These are phyloP conservation scores for Pocillopora meandrina DNA, from an alignment of 92 coral and sea anemone genomes.

Conservation along the genomic window DNA sequence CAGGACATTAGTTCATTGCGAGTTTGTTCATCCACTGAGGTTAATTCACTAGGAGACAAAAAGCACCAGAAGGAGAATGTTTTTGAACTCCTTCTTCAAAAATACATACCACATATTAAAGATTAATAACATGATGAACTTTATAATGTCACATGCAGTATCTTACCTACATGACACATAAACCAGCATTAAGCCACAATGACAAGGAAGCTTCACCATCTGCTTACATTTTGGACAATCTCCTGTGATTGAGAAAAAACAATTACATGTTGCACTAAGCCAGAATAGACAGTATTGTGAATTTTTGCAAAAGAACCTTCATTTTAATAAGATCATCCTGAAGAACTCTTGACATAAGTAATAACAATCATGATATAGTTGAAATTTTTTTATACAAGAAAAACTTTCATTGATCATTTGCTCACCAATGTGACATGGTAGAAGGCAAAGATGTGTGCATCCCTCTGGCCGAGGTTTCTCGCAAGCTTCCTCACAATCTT, in stretches of 20 bases:
- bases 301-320: not conserved
- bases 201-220: slow-evolving; percentile 84
- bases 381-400: too few species aligned
- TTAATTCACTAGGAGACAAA: slow-evolving; percentile 69
- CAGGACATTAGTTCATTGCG: slow-evolving; percentile 78
- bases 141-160: too few species aligned
- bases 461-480: slow-evolving; percentile 80
- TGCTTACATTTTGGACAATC: slow-evolving; percentile 80
- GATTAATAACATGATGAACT: too few species aligned
- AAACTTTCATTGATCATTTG: too few species aligned
- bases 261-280: not conserved
- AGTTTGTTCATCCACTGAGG: slow-evolving; percentile 62
- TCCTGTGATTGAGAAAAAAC: slow-evolving; percentile 36
- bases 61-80: not conserved
- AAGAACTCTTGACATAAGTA: not conserved
- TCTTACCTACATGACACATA: slow-evolving; percentile 85
- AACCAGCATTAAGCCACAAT: slow-evolving; percentile 84
- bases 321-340: not conserved
- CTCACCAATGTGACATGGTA: slow-evolving; percentile 89
- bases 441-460: slow-evolving; percentile 79
- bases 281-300: not conserved
- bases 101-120: not conserved
- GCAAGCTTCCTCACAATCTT: slow-evolving; percentile 89
- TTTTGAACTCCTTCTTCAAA: not conserved
- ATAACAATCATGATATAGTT: not conserved